Base-by-base conservation (phyloP, 1,140 invertebrate genomes). In the Drosophila chauvacae region DNA sequence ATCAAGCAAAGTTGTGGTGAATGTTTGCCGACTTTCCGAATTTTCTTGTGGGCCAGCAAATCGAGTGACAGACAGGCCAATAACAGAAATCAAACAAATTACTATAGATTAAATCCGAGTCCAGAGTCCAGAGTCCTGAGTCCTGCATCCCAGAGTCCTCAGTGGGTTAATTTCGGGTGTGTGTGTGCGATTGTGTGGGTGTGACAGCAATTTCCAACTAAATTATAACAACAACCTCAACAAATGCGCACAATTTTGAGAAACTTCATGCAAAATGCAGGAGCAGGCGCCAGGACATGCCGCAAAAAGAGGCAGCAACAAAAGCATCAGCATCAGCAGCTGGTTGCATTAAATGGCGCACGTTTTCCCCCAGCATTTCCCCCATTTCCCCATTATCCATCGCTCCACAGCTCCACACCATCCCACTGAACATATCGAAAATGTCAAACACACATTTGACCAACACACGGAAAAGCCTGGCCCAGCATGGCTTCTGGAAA, bases 191-290 rank as follows among this genome's bases (percentile, higher is more conserved):
- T 50, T 51, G 30, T 37, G 39, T 71, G 75, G 26, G 53, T 80
- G 80, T 87, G 72, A 80, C 76, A 83, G 77, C 77, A 83, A 88
- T 87, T 75, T 83, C 73, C 72, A 88, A 80, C 84, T 88, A 87
- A 88, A 87, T 88, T 88, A 88, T 88, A 87, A 80, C 84, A 84
- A 80, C 80, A 80, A 88, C 77, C 84, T 80, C 84, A 87, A 87
- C 84, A 80, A 88, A 86, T 82, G 71, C 80, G 51, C 71, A 77
- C 51, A 83, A 74, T 87, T 83, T 87, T 83, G 80, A 83, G 84
- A 88, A 88, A 88, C 87, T 83, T 80, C 68, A 84, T 88, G 84
- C 84, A 88, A 88, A 87, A 87, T 87, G 77, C 80, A 87, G 69
- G 69, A 68, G 84, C 80, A 77, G 53, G 35, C 10, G 20, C 55